Conservation (phyloP, 1,140 invertebrate genomes). For the Chironomus striatipennis region DNA sequence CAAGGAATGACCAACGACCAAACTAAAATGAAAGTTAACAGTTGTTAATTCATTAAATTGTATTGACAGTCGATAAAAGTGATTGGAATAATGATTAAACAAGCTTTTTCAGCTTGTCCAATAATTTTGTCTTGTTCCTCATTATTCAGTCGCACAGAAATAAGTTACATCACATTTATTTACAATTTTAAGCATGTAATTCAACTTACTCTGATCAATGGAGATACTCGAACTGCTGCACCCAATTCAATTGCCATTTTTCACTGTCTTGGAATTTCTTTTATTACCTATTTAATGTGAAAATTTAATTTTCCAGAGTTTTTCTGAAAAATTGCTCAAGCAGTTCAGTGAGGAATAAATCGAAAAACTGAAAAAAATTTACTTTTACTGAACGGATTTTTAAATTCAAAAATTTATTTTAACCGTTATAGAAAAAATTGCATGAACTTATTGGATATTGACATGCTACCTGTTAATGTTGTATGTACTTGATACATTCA, state of each 20-base stretch:
- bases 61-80: background rate
- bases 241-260: constrained; percentile 46
- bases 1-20: constrained; percentile 61
- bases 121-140: background rate
- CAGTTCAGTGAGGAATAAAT: background rate
- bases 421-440: too few species aligned
- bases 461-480: too few species aligned
- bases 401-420: too few species aligned
- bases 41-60: constrained; percentile 20
- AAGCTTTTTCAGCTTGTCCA: background rate
- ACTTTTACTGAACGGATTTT: too few species aligned
- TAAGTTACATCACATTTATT: constrained; percentile 26
- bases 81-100: background rate
- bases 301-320: constrained; percentile 11
- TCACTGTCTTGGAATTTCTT: background rate
- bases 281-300: background rate
- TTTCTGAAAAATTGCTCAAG: background rate
- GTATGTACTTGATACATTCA: too few species aligned
- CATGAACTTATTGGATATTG: too few species aligned
- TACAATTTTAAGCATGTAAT: constrained; percentile 27
- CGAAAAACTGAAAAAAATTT: background rate
- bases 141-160: background rate
- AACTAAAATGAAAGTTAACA: constrained; percentile 50
- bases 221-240: constrained; percentile 60
- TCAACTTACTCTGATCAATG: constrained; percentile 57